Conservation (phyloP, 2,113 vertebrate genomes). For the Hystrix brachyura region DNA sequence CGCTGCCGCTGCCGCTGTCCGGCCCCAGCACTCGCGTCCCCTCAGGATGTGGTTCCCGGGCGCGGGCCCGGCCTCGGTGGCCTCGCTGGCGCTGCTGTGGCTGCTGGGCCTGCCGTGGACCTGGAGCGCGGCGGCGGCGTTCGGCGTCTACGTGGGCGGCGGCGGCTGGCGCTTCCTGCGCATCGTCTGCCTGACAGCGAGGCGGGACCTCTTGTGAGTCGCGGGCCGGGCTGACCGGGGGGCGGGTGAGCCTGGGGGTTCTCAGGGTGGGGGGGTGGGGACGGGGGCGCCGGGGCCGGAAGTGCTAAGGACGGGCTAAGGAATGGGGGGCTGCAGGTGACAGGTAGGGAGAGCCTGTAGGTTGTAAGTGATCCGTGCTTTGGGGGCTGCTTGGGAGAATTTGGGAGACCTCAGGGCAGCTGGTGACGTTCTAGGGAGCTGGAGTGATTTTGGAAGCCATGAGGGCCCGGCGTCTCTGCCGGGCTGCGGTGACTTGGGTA, state of each 20-base stretch:
- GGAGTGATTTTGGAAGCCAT: background rate
- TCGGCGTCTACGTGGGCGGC: slow-evolving; percentile 92
- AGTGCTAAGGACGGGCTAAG: background rate
- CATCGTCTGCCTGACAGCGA: slow-evolving; percentile 91
- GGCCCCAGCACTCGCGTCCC: background rate
- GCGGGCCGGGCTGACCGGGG: too few relatives aligned
- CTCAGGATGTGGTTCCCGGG: slow-evolving; percentile 82
- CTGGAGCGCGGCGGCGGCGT: slow-evolving; percentile 92
- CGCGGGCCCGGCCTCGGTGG: slow-evolving; percentile 79
- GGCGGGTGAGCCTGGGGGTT: too few relatives aligned
- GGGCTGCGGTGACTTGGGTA: background rate
- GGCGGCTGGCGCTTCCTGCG: slow-evolving; percentile 95
- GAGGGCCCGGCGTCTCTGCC: background rate
- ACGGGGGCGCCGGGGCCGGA: background rate
- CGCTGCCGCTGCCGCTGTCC: background rate
- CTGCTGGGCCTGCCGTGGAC: slow-evolving; percentile 93
- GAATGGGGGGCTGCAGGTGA: background rate
- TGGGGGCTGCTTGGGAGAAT: background rate
- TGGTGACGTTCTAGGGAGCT: background rate
- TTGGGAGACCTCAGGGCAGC: background rate
- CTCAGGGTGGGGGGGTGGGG: too few relatives aligned
- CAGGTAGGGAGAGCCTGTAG: background rate
- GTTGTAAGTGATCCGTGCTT: background rate
- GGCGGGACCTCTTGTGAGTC: slow-evolving; percentile 93
- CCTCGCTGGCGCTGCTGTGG: slow-evolving; percentile 86